These are phyloP conservation scores for Xiphorhynchus erythropygius DNA, from an alignment of 2,797 vertebrate genomes.

Conservation along the genomic window DNA sequence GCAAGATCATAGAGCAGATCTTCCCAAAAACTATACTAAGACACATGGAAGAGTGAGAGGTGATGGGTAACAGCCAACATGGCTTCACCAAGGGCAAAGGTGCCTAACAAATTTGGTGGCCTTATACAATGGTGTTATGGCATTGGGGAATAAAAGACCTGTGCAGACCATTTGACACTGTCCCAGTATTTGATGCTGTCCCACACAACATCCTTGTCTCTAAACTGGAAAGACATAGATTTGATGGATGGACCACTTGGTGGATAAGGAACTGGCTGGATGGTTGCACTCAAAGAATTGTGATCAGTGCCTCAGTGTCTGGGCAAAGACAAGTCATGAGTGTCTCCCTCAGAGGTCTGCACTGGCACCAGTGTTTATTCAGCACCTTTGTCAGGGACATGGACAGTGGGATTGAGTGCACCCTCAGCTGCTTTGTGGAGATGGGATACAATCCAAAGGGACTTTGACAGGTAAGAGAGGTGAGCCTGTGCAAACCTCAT, in stretches of 20 bases:
- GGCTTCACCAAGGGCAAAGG: neutral
- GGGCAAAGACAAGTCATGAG: neutral
- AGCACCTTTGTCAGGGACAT: neutral
- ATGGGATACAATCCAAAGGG: neutral
- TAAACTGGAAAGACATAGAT: neutral
- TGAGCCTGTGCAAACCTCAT: too few relatives aligned
- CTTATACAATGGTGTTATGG: neutral
- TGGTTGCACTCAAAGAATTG: neutral
- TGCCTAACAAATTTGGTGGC: neutral
- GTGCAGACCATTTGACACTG: neutral
- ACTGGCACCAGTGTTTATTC: fast-evolving
- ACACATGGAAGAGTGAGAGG: neutral
- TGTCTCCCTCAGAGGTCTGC: fast-evolving
- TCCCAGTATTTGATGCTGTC: neutral
- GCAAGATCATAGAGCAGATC: neutral
- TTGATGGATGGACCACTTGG: neutral
- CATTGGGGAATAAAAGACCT: neutral
- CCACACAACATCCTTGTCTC: neutral
- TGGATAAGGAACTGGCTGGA: neutral
- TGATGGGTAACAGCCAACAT: neutral
- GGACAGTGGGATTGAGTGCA: neutral
- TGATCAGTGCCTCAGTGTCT: neutral
- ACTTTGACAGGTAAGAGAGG: too few relatives aligned
- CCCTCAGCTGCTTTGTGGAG: neutral
- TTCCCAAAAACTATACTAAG: neutral